A percentile compares a stretch with the other conserved stretches of the same genome.
Conservation (phyloP, 2,113 vertebrate genomes). For the Typhlomys cinereus region DNA sequence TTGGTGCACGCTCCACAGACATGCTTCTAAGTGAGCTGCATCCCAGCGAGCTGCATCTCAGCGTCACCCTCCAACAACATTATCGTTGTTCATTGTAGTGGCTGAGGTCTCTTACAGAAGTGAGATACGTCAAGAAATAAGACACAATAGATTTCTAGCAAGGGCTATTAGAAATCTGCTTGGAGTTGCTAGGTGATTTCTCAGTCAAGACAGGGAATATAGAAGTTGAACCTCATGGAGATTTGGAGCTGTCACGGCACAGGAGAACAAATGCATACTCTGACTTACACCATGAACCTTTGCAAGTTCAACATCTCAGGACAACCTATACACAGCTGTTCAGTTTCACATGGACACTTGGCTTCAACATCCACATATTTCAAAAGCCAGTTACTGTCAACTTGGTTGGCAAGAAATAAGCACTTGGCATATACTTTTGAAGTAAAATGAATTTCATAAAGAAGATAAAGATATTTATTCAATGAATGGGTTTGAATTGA, state of each 20-base stretch:
- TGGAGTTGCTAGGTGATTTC: background rate
- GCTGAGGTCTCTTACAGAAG: background rate
- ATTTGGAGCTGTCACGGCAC: background rate
- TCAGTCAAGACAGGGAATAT: background rate
- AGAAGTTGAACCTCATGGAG: background rate
- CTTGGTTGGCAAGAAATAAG: background rate
- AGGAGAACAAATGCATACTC: background rate
- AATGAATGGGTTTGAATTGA: background rate
- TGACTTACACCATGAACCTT: background rate
- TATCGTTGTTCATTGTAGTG: background rate
- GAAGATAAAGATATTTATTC: background rate
- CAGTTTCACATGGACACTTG: too few species aligned
- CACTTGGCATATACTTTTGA: background rate
- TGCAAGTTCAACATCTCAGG: background rate
- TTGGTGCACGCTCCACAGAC: background rate
- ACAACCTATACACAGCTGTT: background rate
- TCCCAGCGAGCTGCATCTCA: background rate
- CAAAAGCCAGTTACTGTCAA: background rate
- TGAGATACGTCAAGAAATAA: background rate
- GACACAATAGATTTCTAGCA: background rate
- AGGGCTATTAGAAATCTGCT: background rate
- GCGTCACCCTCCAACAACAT: background rate
- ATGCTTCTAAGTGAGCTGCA: background rate
- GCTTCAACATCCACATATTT: background rate
- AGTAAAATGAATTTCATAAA: background rate